Conservation (phyloP, 2,888 invertebrate species). For the Pyralis farinalis region DNA sequence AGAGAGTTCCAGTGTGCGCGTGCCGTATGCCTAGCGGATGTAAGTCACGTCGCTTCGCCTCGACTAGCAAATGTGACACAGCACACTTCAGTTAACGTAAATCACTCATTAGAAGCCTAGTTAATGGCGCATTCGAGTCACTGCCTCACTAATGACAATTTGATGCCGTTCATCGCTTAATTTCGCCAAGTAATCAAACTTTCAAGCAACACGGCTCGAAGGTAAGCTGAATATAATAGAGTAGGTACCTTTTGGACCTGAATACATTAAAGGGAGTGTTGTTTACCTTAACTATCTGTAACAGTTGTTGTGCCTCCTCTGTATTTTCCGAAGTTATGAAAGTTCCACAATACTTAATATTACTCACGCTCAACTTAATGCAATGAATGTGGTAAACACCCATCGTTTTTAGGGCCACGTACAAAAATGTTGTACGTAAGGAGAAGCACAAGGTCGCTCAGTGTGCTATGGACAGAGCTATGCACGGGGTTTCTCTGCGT, state of each 20-base stretch:
- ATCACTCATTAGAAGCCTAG: slow-evolving; percentile 62
- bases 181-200: slow-evolving; percentile 66
- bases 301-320: too few species aligned
- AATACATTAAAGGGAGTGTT: slow-evolving; percentile 54
- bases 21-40: slow-evolving; percentile 28
- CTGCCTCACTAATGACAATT: slow-evolving; percentile 67
- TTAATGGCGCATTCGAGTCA: slow-evolving; percentile 55
- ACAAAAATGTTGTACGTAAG: too few species aligned
- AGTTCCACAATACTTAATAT: too few species aligned
- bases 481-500: too few species aligned
- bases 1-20: slow-evolving; percentile 10
- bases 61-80: slow-evolving; percentile 40
- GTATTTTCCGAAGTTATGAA: too few species aligned
- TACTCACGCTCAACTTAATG: too few species aligned
- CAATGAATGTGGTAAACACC: too few species aligned
- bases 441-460: too few species aligned
- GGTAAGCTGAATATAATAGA: slow-evolving; percentile 56
- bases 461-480: too few species aligned
- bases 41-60: slow-evolving; percentile 37
- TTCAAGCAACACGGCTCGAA: slow-evolving; percentile 46
- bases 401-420: too few species aligned
- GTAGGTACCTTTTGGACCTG: slow-evolving; percentile 51
- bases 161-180: slow-evolving; percentile 64
- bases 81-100: slow-evolving; percentile 61
- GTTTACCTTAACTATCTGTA: slow-evolving; percentile 25